These are phyloP conservation scores for Macrosiphum euphorbiae DNA, from an alignment of 2,888 invertebrate species.

Conservation along the genomic window DNA sequence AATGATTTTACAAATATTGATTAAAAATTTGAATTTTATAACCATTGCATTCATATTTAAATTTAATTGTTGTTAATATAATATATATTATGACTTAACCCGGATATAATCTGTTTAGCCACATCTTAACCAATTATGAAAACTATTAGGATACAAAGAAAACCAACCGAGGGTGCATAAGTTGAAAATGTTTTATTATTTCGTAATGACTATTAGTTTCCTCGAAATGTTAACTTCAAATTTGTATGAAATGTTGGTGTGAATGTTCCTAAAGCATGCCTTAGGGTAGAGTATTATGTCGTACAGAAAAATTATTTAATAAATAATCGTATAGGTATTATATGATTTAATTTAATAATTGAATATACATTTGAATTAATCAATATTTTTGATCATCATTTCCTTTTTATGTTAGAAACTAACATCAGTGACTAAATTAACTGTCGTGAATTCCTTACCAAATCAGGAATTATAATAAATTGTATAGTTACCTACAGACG, in stretches of 20 bases:
- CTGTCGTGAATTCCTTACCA: neutral
- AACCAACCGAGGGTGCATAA: neutral
- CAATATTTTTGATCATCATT: neutral
- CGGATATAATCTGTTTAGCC: neutral
- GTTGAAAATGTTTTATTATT: no score
- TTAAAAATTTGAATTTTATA: neutral
- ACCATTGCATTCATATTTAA: neutral
- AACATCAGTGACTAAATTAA: neutral
- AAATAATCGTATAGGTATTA: no score
- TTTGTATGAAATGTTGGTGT: no score
- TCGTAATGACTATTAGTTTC: neutral
- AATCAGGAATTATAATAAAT: neutral
- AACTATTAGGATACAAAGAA: neutral
- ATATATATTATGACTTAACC: neutral
- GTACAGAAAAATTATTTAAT: no score
- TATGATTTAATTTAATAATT: neutral
- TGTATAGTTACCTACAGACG: neutral
- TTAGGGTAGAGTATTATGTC: no score
- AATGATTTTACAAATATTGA: neutral
- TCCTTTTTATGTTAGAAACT: neutral
- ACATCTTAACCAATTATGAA: neutral
- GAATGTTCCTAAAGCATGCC: no score
- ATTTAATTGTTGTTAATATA: neutral
- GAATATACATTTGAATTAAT: neutral
- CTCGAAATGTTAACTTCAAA: neutral